A percentile compares a stretch with the other conserved stretches of the same genome.
Evolutionary conservation across 64 coral and sea anemone genomes (phyloP).

Genomic region (Anthopleura sola): DNA sequence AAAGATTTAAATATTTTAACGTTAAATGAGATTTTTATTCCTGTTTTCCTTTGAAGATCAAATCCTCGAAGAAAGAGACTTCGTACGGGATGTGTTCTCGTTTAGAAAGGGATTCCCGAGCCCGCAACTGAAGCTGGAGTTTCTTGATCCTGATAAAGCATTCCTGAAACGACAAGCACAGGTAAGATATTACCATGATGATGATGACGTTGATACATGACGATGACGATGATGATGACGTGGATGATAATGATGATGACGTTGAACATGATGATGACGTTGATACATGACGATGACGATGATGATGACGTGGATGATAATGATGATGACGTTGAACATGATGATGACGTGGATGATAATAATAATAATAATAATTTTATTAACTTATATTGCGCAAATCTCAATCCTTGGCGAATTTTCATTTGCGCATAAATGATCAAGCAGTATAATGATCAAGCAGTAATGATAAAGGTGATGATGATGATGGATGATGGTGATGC

Average conservation of each 20-base stretch:
- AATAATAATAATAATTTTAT: neutral
- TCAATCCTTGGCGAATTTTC: no score
- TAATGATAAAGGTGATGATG: neutral
- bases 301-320: neutral
- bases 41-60: conserved; percentile 41
- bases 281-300: neutral
- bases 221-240: neutral
- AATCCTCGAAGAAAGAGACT: conserved; percentile 74
- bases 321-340: neutral
- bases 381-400: no score
- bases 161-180: conserved; percentile 85
- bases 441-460: no score
- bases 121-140: conserved; percentile 73
- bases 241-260: neutral
- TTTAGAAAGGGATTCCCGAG: conserved; percentile 91
- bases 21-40: neutral
- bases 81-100: conserved; percentile 82
- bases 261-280: neutral
- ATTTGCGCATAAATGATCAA: no score
- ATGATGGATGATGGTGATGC: neutral
- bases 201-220: neutral
- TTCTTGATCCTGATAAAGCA: conserved; percentile 45
- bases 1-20: no score
- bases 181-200: conserved; percentile 25
- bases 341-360: no score